Conservation (phyloP, 92 coral and sea anemone genomes). For the Virgularia gustaviana region DNA sequence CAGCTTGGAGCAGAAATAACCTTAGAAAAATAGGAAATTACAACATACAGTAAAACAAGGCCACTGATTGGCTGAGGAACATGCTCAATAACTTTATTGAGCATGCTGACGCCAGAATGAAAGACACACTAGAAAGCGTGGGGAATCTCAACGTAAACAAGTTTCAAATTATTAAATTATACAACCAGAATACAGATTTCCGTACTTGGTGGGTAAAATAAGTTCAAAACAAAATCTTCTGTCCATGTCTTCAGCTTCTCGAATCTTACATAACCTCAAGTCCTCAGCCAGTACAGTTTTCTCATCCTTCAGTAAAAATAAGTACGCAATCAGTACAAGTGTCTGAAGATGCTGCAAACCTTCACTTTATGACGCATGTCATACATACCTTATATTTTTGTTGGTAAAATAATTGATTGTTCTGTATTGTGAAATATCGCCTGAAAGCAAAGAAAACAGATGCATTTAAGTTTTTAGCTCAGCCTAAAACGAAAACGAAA, state of each 20-base stretch:
- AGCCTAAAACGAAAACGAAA: too few relatives aligned
- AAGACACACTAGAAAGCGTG: too few relatives aligned
- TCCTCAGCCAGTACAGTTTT: slow-evolving; percentile 93
- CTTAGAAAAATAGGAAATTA: slow-evolving; percentile 40
- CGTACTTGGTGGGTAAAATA: slow-evolving; percentile 93
- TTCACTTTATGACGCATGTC: too few relatives aligned
- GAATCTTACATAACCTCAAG: slow-evolving; percentile 78
- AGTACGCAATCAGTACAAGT: not conserved
- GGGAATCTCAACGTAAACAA: too few relatives aligned
- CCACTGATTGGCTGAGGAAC: too few relatives aligned
- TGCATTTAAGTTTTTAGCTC: too few relatives aligned
- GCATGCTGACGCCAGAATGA: too few relatives aligned
- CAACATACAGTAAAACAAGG: too few relatives aligned
- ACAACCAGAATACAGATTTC: not conserved
- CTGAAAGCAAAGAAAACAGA: slow-evolving; percentile 40
- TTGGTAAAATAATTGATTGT: slow-evolving; percentile 81
- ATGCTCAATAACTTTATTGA: too few relatives aligned
- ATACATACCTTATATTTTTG: slow-evolving; percentile 70
- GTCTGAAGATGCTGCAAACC: not conserved
- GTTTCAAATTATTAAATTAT: not conserved
- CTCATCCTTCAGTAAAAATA: slow-evolving; percentile 67
- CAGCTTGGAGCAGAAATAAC: slow-evolving; percentile 86
- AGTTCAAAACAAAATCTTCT: slow-evolving; percentile 90
- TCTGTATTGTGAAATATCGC: slow-evolving; percentile 86
- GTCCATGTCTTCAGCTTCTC: slow-evolving; percentile 74